phyloP scores from a whole-genome alignment of 64 coral and sea anemone species.

The Montipora efflorescens region DNA sequence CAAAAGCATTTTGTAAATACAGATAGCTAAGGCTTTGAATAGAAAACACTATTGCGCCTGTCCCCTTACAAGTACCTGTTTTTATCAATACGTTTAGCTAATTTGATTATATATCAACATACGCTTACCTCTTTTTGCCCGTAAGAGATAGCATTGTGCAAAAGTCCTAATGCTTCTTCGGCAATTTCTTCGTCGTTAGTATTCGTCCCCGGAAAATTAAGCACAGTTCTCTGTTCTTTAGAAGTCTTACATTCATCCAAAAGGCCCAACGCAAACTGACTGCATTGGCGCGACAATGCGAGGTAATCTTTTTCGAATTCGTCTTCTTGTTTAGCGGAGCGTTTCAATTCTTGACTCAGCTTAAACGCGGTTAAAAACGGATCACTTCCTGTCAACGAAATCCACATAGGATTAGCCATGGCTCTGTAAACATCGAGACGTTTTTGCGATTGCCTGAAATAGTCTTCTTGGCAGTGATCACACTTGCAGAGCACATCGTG shows the following conservation, averaged over 20 bases:
- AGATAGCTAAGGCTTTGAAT: neutral
- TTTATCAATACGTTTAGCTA: slow-evolving; percentile 20
- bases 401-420: slow-evolving; percentile 93
- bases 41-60: neutral
- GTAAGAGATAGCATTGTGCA: slow-evolving; percentile 89
- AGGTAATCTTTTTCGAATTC: slow-evolving; percentile 97
- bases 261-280: slow-evolving; percentile 83
- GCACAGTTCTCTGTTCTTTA: slow-evolving; percentile 83
- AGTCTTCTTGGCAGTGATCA: slow-evolving; percentile 77
- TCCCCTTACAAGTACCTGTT: neutral
- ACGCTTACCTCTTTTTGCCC: slow-evolving; percentile 96
- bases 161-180: slow-evolving; percentile 78
- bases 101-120: slow-evolving; percentile 17
- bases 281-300: slow-evolving; percentile 78
- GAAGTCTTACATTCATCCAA: slow-evolving; percentile 92
- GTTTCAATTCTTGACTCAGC: slow-evolving; percentile 80
- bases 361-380: slow-evolving; percentile 92
- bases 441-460: slow-evolving; percentile 86
- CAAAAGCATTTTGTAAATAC: slow-evolving; percentile 25
- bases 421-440: slow-evolving; percentile 87
- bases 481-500: slow-evolving; percentile 91
- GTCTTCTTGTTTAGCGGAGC: slow-evolving; percentile 84
- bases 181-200: slow-evolving; percentile 58
- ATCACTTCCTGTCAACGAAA: slow-evolving; percentile 78
- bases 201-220: slow-evolving; percentile 84